Evolutionary conservation across 2,888 invertebrate species (phyloP).

Genomic region (Girardia tigrina): DNA sequence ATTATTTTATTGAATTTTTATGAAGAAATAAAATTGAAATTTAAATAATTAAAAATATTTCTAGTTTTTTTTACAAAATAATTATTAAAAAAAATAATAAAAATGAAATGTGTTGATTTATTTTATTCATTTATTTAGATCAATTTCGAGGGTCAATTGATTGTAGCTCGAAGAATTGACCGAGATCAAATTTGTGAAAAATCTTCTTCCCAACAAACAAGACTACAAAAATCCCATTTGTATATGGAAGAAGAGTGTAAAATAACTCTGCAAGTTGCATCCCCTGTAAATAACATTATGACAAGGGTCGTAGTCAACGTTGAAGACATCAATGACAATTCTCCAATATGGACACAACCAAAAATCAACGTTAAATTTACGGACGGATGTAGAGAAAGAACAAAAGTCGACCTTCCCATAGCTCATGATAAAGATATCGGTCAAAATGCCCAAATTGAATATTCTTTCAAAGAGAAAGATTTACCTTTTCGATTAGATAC

Average conservation of each 20-base stretch:
- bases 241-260: background rate
- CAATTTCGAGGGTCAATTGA: background rate
- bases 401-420: conserved; percentile 13
- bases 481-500: conserved; percentile 24
- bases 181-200: background rate
- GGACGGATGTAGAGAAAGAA: conserved; percentile 15
- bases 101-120: too few relatives aligned
- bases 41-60: too few relatives aligned
- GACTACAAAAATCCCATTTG: background rate
- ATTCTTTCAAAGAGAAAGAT: conserved; percentile 27
- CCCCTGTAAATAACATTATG: background rate
- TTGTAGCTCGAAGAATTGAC: background rate
- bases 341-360: conserved; percentile 17
- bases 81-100: too few relatives aligned
- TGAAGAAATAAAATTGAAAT: too few relatives aligned
- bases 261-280: background rate
- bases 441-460: conserved; percentile 16
- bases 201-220: background rate
- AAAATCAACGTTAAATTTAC: background rate
- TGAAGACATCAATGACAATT: conserved; percentile 28
- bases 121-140: background rate
- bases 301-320: conserved; percentile 8
- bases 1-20: too few relatives aligned
- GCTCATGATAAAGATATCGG: conserved; percentile 27
- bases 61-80: too few relatives aligned